phyloP scores from a whole-genome alignment of 2,888 invertebrate species.

The Tinea semifulvella region DNA sequence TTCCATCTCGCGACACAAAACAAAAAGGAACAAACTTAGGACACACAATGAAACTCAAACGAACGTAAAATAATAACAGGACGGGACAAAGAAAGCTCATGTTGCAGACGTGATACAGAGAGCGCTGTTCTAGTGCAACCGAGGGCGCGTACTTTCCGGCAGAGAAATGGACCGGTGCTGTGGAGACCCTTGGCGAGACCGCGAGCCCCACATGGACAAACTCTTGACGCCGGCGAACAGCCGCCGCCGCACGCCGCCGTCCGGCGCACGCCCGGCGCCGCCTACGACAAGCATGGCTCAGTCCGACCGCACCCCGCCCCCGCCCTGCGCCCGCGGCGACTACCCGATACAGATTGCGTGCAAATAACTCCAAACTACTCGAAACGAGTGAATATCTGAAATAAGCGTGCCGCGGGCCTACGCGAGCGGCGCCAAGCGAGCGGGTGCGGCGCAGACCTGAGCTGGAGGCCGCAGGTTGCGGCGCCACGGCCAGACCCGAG shows the following conservation, averaged over 20 bases:
- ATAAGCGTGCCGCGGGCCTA: conserved; percentile 28
- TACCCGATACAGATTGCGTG: conserved; percentile 49
- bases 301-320: conserved; percentile 40
- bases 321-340: conserved; percentile 49
- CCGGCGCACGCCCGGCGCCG: conserved; percentile 49
- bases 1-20: conserved; percentile 50
- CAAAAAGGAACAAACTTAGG: conserved; percentile 34
- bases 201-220: conserved; percentile 78
- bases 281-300: conserved; percentile 61
- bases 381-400: conserved; percentile 52
- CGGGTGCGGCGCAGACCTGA: conserved; percentile 70
- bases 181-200: conserved; percentile 72
- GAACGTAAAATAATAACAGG: conserved; percentile 46
- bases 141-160: conserved; percentile 80
- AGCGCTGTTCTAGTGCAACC: conserved; percentile 53
- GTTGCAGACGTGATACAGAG: conserved; percentile 43
- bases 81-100: conserved; percentile 56
- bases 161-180: conserved; percentile 86
- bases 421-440: conserved; percentile 40
- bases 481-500: conserved; percentile 69
- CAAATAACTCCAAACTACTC: conserved; percentile 58
- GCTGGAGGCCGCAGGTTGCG: conserved; percentile 73
- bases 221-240: conserved; percentile 85
- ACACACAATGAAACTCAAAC: conserved; percentile 58
- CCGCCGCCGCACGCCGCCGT: conserved; percentile 75